Base-by-base conservation (phyloP, 2,888 invertebrate genomes). In the Rhyacophila evoluta region DNA sequence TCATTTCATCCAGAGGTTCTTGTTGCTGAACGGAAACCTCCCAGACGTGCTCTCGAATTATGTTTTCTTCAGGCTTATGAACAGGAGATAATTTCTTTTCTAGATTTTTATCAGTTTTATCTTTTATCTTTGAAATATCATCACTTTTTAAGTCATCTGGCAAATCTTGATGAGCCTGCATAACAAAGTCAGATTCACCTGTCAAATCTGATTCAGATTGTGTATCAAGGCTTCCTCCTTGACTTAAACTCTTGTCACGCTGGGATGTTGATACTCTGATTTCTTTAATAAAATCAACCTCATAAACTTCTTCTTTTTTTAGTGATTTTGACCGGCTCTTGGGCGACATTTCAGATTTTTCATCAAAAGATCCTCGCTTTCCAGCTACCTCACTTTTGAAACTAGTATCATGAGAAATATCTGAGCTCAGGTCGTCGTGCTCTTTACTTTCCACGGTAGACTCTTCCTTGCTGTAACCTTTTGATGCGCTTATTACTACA, bases 121-220 rank as follows among this genome's bases (percentile, higher is more conserved):
- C 19, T 55, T 8, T 79, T 72, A 11, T 83, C 80, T 25, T 83
- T 81, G 69, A 83, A 80, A 27, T 83, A 80, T 71, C 81, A 72
- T 5, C 80, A 77, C 11, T 71, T 79, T 33, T 79, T 8, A 75
- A n/a, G 39, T 76, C 83, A 74, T 70, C 80, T 25, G 70, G 78
- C 29, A 77, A 83, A 37, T 77, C 82, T 74, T 71, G 81, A 29
- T 68, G 77, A 72, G 79, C 41, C 4, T 78, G 78, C 27, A 74
- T 76, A 12, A 79, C 27, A 10, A 81, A 72, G 37, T 90, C 89
- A 78, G 89, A 85, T 82, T 90, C 91, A 25, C 90, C 90, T 12
- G 89, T 89, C 41, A 86, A 84, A 86, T 91, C 91, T 4, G 91
- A 91, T 83, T 91, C 91, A 1, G 91, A 91, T 82, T 90, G 90